Evolutionary conservation across 2,113 vertebrate species (phyloP).

Genomic region (Trematomus loennbergii): DNA sequence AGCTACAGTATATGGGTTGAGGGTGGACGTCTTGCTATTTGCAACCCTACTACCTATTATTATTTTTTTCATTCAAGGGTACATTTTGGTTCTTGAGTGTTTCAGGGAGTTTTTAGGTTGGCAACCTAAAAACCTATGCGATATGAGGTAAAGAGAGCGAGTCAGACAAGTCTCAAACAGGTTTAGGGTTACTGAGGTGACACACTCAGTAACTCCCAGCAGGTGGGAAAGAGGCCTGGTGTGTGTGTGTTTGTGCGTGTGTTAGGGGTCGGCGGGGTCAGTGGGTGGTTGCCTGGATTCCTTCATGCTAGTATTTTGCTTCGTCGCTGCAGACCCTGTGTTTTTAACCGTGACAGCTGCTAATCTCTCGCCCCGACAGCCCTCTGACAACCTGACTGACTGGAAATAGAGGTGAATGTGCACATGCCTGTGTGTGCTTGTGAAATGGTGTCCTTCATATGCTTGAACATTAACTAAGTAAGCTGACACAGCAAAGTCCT

Average conservation of each 20-base stretch:
- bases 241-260: slow-evolving; percentile 31
- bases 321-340: slow-evolving; percentile 44
- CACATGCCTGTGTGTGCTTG: slow-evolving; percentile 27
- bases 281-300: slow-evolving; percentile 55
- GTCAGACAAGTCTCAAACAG: not conserved
- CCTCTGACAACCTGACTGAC: slow-evolving; percentile 42
- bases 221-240: slow-evolving; percentile 62
- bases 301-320: slow-evolving; percentile 65
- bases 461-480: slow-evolving; percentile 48
- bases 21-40: slow-evolving; percentile 28
- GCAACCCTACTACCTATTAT: slow-evolving; percentile 32
- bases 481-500: slow-evolving; percentile 58
- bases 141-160: not conserved
- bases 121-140: not conserved
- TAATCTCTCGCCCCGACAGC: slow-evolving; percentile 45
- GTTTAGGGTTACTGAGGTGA: slow-evolving; percentile 48
- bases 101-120: not conserved
- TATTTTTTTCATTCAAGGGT: slow-evolving; percentile 19
- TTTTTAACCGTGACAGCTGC: slow-evolving; percentile 72
- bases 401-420: slow-evolving; percentile 50
- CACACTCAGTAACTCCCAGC: slow-evolving; percentile 35
- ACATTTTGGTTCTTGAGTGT: not conserved
- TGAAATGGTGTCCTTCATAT: slow-evolving; percentile 35
- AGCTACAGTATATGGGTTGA: slow-evolving; percentile 16
- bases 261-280: slow-evolving; percentile 47